Evolutionary conservation across 1,140 invertebrate species (phyloP).

Genomic region (Danaus melanippus): DNA sequence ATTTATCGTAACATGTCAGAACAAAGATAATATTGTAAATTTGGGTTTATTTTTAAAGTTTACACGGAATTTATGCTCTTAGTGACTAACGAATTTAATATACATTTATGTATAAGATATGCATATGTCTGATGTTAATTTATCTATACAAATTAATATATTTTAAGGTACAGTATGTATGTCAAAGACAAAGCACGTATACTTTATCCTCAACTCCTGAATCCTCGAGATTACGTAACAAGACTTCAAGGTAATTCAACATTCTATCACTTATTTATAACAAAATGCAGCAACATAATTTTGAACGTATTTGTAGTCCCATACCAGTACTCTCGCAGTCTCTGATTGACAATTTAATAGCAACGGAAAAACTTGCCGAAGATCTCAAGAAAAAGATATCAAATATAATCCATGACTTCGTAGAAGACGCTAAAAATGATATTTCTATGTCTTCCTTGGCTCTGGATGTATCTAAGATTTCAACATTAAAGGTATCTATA

Average conservation of each 20-base stretch:
- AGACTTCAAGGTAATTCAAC: conserved; percentile 48
- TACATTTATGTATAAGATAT: too few relatives aligned
- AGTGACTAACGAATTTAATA: too few relatives aligned
- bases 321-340: conserved; percentile 31
- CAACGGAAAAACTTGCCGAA: conserved; percentile 39
- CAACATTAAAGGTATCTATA: conserved; percentile 43
- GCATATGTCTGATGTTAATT: too few relatives aligned
- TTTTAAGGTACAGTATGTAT: conserved; percentile 29
- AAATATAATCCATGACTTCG: conserved; percentile 31
- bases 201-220: conserved; percentile 43
- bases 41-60: too few relatives aligned
- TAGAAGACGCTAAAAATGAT: conserved; percentile 41
- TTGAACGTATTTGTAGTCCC: conserved; percentile 33
- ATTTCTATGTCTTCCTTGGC: conserved; percentile 45
- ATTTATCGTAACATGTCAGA: not conserved
- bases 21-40: too few relatives aligned
- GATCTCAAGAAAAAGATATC: conserved; percentile 38
- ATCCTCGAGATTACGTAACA: conserved; percentile 38
- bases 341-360: conserved; percentile 38
- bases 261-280: not conserved
- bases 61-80: too few relatives aligned
- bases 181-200: conserved; percentile 52
- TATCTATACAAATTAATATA: not conserved
- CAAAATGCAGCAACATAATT: not conserved
- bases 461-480: conserved; percentile 62